A percentile compares a stretch with the other conserved stretches of the same genome.
These are phyloP conservation scores for Caenorhabditis japonica DNA, from an alignment of 2,888 invertebrate genomes.

Conservation along the genomic window DNA sequence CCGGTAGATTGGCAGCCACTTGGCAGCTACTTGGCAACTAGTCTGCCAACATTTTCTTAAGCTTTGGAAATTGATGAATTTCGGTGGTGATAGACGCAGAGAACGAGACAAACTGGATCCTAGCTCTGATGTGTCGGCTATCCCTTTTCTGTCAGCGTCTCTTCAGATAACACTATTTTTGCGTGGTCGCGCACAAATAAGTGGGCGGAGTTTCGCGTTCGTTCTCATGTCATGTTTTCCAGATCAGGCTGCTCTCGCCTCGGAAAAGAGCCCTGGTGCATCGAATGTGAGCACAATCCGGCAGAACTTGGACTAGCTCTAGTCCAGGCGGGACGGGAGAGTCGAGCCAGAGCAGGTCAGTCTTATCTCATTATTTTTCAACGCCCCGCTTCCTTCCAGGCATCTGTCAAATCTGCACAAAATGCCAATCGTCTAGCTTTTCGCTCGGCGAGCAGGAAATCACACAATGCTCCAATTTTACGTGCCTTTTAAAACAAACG, in stretches of 20 bases:
- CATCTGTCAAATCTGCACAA: slow-evolving; percentile 27
- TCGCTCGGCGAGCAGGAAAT: slow-evolving; percentile 18
- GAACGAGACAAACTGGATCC: too few species aligned
- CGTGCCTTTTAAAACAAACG: slow-evolving; percentile 45
- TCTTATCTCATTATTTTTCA: background rate
- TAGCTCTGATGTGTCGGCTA: too few species aligned
- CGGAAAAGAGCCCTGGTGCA: slow-evolving; percentile 49
- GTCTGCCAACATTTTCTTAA: too few species aligned
- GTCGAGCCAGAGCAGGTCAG: slow-evolving; percentile 15
- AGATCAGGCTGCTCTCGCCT: slow-evolving; percentile 43
- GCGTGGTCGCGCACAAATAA: too few species aligned
- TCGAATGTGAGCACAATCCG: slow-evolving; percentile 31
- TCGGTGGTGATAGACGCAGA: too few species aligned
- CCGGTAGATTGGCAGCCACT: too few species aligned
- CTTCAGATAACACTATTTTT: too few species aligned
- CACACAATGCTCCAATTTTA: slow-evolving; percentile 39
- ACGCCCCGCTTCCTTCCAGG: slow-evolving; percentile 2
- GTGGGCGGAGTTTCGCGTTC: too few species aligned
- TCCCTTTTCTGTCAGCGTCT: too few species aligned
- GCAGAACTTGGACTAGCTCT: slow-evolving; percentile 26
- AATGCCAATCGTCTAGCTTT: slow-evolving; percentile 26
- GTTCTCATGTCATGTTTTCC: too few species aligned
- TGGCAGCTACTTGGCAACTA: too few species aligned
- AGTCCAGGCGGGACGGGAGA: slow-evolving; percentile 25
- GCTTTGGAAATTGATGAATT: too few species aligned